Base-by-base conservation (phyloP, 2,888 invertebrate species). In the Rhynchonema sp. region DNA sequence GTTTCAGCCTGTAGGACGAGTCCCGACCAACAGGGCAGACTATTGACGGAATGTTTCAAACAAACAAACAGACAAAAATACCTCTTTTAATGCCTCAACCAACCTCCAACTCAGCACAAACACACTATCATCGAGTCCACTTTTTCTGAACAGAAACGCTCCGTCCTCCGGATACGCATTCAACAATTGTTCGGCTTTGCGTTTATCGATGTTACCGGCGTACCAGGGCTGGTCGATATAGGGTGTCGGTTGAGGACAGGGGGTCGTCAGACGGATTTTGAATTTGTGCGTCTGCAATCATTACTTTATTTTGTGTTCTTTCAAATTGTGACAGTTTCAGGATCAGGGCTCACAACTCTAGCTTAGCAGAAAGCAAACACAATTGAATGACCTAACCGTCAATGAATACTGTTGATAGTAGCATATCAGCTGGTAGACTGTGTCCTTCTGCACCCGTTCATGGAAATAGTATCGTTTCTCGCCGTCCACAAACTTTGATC, bases 71-170 rank as follows among this genome's bases (percentile, higher is more conserved):
- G 26, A 63, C 29, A 30, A 23, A 38, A 6, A 26, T 38, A 63
- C 29, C 55, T 56, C 22, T 62, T n/a, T n/a, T n/a, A n/a, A n/a
- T n/a, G n/a, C n/a, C n/a, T 53, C 54, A 38, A 20, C 63, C 60
- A 73, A 86, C 83, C 88, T 84, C 74, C 94, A 91, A 62, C 91
- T 92, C 67, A 96, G 87, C n/a, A 90, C 89, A 74, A 85, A 92
- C 0, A 85, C 85, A 66, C 84, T 83, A 0, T 79, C 77, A 65
- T 90, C 90, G 66, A 86, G 85, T 67, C 88, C 88, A 71, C 87
- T 89, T 2, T 87, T 86, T 59, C 98, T 79, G 9, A 98, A 89
- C 46, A 98, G 78, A 76, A 91, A 98, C 0, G 94, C 90, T 0
- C 96, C 96, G 72, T 96, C 90, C 2, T 82, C 82, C 61, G 83